Evolutionary conservation across 1,140 invertebrate species (phyloP).

Genomic region (Bombus ignitus): DNA sequence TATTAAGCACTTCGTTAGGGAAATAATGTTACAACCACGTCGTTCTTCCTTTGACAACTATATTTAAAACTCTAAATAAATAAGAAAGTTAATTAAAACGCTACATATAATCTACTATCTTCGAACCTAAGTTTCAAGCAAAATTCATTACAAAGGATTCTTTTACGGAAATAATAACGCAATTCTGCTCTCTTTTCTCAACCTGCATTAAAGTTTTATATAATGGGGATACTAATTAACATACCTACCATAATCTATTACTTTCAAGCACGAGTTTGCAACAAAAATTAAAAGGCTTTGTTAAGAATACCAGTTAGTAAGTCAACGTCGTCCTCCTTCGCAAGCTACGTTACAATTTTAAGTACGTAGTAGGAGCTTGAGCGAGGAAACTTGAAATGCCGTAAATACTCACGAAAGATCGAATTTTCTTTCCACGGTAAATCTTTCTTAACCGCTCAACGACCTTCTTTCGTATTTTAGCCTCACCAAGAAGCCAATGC

Average conservation of each 20-base stretch:
- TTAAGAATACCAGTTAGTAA: no score
- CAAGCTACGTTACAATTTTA: not conserved
- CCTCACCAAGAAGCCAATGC: not conserved
- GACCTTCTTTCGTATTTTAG: not conserved
- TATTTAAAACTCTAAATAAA: not conserved
- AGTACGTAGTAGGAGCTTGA: no score
- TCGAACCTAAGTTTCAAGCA: not conserved
- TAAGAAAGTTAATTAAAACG: not conserved
- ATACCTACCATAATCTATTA: not conserved
- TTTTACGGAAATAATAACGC: not conserved
- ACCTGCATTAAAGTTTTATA: not conserved
- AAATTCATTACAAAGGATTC: not conserved
- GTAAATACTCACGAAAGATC: not conserved
- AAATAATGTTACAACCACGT: not conserved
- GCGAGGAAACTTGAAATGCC: not conserved
- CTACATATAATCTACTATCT: no score
- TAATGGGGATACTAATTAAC: not conserved
- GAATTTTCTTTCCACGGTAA: not conserved
- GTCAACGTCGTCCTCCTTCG: not conserved
- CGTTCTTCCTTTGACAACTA: not conserved
- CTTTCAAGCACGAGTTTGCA: not conserved
- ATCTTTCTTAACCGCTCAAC: not conserved
- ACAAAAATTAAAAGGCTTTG: not conserved
- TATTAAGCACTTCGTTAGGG: not conserved
- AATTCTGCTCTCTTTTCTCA: not conserved